Conservation (phyloP, 1,140 invertebrate genomes). For the Papilio xuthus region DNA sequence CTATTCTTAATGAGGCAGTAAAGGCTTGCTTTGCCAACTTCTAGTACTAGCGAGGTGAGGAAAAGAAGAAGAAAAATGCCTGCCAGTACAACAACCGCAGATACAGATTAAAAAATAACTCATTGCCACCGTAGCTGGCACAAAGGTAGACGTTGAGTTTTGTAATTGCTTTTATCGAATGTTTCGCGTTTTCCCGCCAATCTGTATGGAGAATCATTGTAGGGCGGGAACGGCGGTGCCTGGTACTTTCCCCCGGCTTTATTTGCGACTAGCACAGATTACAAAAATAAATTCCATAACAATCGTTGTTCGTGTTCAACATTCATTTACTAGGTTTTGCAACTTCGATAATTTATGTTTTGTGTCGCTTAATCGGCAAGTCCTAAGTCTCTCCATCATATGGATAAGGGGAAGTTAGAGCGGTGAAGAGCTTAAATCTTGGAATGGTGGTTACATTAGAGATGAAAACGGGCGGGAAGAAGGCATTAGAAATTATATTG, state of each 20-base stretch:
- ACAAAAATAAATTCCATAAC: not conserved
- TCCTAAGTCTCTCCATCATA: not conserved
- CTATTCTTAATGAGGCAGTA: not conserved
- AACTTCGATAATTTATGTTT: not conserved
- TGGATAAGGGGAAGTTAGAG: not conserved
- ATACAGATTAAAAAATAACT: slow-evolving; percentile 3
- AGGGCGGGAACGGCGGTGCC: slow-evolving; percentile 20
- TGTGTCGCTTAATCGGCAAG: not conserved
- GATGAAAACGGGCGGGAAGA: not conserved
- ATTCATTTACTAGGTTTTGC: slow-evolving; percentile 5
- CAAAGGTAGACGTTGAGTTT: slow-evolving; percentile 1
- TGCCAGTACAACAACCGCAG: not conserved
- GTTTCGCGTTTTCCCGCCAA: slow-evolving; percentile 26
- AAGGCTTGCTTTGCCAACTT: not conserved
- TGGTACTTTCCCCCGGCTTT: slow-evolving; percentile 12
- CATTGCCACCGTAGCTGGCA: slow-evolving; percentile 9
- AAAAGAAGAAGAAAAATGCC: not conserved
- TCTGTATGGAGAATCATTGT: slow-evolving; percentile 6
- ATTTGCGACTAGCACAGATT: slow-evolving; percentile 2
- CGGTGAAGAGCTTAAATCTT: too few relatives aligned
- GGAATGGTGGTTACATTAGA: not conserved
- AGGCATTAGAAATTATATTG: not conserved
- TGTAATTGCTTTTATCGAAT: slow-evolving; percentile 30
- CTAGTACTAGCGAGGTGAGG: not conserved
- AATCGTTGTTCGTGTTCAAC: slow-evolving; percentile 15